Conservation (phyloP, 2,888 invertebrate genomes). For the Theretra japonica region DNA sequence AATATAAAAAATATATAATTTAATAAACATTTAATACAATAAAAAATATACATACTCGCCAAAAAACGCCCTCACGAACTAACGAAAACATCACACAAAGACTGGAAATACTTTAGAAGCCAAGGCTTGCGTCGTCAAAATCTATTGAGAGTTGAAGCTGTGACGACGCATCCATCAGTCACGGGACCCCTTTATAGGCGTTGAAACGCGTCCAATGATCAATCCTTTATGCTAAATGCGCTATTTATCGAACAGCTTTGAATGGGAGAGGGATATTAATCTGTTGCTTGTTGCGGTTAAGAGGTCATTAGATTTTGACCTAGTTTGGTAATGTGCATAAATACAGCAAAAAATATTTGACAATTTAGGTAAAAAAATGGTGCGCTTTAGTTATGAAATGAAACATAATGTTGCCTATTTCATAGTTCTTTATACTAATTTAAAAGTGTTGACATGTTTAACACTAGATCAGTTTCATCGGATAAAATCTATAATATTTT, state of each 20-base stretch:
- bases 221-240: constrained; percentile 6
- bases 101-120: neutral
- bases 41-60: neutral
- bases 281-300: neutral
- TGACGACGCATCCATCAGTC: neutral
- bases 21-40: too few relatives aligned
- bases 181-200: neutral
- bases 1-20: too few relatives aligned
- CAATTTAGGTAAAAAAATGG: too few relatives aligned
- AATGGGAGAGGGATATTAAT: neutral
- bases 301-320: neutral
- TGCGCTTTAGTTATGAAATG: too few relatives aligned
- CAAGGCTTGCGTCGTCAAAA: neutral
- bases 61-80: neutral
- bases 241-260: neutral
- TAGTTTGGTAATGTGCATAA: neutral
- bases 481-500: too few relatives aligned
- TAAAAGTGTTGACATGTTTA: too few relatives aligned
- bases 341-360: neutral
- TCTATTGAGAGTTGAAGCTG: neutral
- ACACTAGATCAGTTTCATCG: too few relatives aligned
- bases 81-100: neutral
- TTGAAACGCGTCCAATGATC: neutral
- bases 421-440: too few relatives aligned
- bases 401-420: too few relatives aligned